Base-by-base conservation (phyloP, 2,113 vertebrate species). In the Toxostoma redivivum region DNA sequence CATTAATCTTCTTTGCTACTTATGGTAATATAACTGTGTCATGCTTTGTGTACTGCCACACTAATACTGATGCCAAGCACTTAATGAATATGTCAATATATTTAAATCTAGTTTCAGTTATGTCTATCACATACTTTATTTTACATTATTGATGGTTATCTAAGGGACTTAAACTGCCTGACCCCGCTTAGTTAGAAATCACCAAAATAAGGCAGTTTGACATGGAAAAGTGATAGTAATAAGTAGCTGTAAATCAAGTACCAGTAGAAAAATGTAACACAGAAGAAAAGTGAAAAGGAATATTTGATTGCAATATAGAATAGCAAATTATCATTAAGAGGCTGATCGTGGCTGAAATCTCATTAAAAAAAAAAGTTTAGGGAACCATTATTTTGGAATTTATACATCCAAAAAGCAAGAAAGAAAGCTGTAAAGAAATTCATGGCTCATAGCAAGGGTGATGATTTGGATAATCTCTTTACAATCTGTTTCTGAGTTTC, bases 1-100 rank as follows among this genome's bases (percentile, higher is more conserved):
- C 35, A 91, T 85, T 94, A 80, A 96, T 95, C 84, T 91, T 94
- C 88, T 90, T 84, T 95, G 70, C 50, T 91, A 35, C 86, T 82
- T 84, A 73, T 21, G 23, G 47, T 85, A 94, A 66, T 91, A 35
- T 57, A 82, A 84, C 40, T 69, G 28, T 64, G 62, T 84, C 57
- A 38, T 89, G 31, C 61, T 85, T 87, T 96, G 66, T 69, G 35
- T 64, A 38, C 37, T 80, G 37, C 73, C 73, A 50, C 8, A 3
- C 61, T 89, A 81, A 87, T 81, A 54, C 47, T 51, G 44, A 74
- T 81, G 65, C 56, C 77, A 92, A 81, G 44, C 18, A 60, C 61
- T 86, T 83, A 86, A 65, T 57, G 22, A 23, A 30, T 45, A 44
- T 11, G 5, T 91, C 73, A 65, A 12, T 89, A 58, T 69, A 45